phyloP scores from a whole-genome alignment of 1,140 invertebrate genomes.

The Drosophila pandora region DNA sequence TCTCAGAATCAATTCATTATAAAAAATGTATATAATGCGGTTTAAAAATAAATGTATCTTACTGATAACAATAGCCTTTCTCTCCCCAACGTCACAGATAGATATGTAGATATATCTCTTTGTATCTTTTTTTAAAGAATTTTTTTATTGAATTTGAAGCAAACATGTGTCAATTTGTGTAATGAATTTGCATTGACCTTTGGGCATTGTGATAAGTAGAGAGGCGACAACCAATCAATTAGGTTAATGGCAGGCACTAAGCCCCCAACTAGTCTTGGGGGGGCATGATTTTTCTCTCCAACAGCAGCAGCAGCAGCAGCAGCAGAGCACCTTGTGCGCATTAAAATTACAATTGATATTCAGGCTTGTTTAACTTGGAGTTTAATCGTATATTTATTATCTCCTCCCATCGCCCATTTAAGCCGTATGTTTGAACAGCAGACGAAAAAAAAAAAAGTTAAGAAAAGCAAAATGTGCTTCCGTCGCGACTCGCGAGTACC shows the following conservation, averaged over 20 bases:
- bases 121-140: neutral
- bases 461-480: conserved; percentile 23
- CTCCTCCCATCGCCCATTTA: no score
- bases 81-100: no score
- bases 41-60: conserved; percentile 11
- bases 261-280: conserved; percentile 1
- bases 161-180: conserved; percentile 52
- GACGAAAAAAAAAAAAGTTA: conserved; percentile 8
- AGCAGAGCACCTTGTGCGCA: conserved; percentile 16
- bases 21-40: neutral
- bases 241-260: conserved; percentile 51
- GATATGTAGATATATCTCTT: conserved; percentile 25
- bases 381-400: no score
- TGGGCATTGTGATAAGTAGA: conserved; percentile 33
- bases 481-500: conserved; percentile 16
- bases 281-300: neutral
- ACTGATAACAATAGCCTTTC: no score
- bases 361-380: conserved; percentile 11
- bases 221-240: conserved; percentile 57
- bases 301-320: neutral
- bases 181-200: conserved; percentile 65
- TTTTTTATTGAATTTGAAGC: neutral
- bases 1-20: conserved; percentile 14
- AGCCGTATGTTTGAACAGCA: conserved; percentile 42
- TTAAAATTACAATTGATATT: conserved; percentile 45